These are phyloP conservation scores for Osmoderma eremita DNA, from an alignment of 2,888 invertebrate species.

Conservation along the genomic window DNA sequence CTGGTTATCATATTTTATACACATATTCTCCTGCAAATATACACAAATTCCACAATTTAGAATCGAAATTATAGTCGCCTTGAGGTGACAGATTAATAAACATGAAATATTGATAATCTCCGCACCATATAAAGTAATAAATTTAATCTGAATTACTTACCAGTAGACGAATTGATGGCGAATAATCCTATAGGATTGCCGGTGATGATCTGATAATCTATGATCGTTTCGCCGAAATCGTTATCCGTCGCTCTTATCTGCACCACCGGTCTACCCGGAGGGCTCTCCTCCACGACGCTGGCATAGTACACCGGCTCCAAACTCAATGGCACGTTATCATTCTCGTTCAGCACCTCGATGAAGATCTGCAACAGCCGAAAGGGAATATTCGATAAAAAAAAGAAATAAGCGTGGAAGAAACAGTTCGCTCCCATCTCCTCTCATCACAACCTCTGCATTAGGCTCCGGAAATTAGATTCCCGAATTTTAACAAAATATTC, in stretches of 20 bases:
- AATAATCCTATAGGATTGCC: slow-evolving; percentile 95
- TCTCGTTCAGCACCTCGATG: slow-evolving; percentile 87
- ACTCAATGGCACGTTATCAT: slow-evolving; percentile 95
- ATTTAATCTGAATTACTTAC: slow-evolving; percentile 65
- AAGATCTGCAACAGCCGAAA: slow-evolving; percentile 70
- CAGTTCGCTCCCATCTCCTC: not conserved
- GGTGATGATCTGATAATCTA: slow-evolving; percentile 85
- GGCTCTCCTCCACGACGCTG: slow-evolving; percentile 82
- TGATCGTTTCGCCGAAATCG: slow-evolving; percentile 76
- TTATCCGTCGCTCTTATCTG: slow-evolving; percentile 82
- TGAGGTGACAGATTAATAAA: too few species aligned
- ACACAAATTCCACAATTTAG: too few species aligned
- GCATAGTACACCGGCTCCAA: slow-evolving; percentile 87
- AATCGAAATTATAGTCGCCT: too few species aligned
- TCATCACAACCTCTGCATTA: too few species aligned
- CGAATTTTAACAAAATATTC: too few species aligned
- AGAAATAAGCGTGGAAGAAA: not conserved
- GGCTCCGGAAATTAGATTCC: not conserved
- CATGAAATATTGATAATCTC: too few species aligned
- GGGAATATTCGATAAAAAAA: not conserved
- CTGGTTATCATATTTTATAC: too few species aligned
- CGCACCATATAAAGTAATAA: not conserved
- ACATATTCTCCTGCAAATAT: too few species aligned
- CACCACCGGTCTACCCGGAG: slow-evolving; percentile 76
- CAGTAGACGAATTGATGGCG: slow-evolving; percentile 83